phyloP scores from a whole-genome alignment of 2,797 vertebrate species.

The Aselliscus stoliczkanus region DNA sequence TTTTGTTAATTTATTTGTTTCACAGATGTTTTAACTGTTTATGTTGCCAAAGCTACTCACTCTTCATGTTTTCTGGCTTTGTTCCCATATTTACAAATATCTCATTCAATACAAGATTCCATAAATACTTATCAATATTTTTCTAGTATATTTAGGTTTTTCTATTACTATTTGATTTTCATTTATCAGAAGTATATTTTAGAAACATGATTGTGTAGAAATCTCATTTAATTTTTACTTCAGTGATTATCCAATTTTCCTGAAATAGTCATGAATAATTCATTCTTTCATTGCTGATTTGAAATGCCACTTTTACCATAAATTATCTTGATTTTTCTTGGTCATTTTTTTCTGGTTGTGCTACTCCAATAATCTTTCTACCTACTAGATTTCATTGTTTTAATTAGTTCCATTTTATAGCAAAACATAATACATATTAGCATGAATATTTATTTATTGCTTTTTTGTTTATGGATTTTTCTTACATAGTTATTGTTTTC shows the following conservation, averaged over 20 bases:
- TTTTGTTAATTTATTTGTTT: not conserved
- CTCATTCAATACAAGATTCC: not conserved
- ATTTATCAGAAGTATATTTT: not conserved
- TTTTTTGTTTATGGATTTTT: conserved; percentile 2
- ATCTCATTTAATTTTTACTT: conserved; percentile 15
- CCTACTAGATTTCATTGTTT: not conserved
- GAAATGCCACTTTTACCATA: not conserved
- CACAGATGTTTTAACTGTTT: not conserved
- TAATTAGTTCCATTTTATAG: not conserved
- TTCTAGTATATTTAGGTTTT: not conserved
- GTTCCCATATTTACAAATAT: not conserved
- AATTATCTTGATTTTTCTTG: not conserved
- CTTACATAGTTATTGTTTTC: not conserved
- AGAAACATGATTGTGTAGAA: not conserved
- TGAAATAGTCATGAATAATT: conserved; percentile 10
- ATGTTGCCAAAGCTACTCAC: not conserved
- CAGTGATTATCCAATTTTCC: not conserved
- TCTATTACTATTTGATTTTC: not conserved
- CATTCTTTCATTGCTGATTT: not conserved
- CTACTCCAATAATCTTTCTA: not conserved
- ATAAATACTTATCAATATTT: not conserved
- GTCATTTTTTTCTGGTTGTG: not conserved
- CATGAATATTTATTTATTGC: not conserved
- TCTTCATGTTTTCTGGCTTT: not conserved
- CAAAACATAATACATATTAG: not conserved